Conservation (phyloP, 2,888 invertebrate species). For the Drosophila gaucha region DNA sequence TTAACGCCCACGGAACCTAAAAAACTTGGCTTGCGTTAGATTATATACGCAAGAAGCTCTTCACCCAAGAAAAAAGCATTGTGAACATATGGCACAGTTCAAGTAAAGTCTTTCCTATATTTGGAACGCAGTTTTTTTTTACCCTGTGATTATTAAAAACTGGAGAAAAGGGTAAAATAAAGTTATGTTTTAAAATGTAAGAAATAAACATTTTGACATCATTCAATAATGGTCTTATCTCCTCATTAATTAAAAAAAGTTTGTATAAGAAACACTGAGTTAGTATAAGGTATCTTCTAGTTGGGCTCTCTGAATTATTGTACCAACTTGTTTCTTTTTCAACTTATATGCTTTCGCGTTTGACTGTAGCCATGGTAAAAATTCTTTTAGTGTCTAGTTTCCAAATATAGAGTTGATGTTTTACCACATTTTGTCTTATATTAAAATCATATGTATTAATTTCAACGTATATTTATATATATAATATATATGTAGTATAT, state of each 20-base stretch:
- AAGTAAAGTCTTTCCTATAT: conserved; percentile 34
- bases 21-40: conserved; percentile 9
- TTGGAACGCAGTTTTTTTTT: conserved; percentile 26
- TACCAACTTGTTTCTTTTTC: neutral
- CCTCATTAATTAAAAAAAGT: no score
- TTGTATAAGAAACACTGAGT: no score
- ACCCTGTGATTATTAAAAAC: neutral
- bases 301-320: neutral
- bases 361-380: conserved; percentile 24
- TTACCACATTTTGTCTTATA: conserved; percentile 15
- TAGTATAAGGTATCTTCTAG: neutral
- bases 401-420: conserved; percentile 39
- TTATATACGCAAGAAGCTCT: conserved; percentile 12
- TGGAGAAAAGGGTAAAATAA: neutral
- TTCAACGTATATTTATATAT: neutral
- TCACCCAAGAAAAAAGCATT: conserved; percentile 5
- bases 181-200: no score
- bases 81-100: conserved; percentile 22
- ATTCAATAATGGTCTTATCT: no score
- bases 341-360: conserved; percentile 5
- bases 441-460: neutral
- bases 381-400: conserved; percentile 42
- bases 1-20: conserved; percentile 13
- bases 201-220: no score
- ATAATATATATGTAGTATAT: neutral